Evolutionary conservation across 2,113 vertebrate species (phyloP), one percentile per base, ranked within the genome.

Genomic region (Nycticebus coucang): DNA sequence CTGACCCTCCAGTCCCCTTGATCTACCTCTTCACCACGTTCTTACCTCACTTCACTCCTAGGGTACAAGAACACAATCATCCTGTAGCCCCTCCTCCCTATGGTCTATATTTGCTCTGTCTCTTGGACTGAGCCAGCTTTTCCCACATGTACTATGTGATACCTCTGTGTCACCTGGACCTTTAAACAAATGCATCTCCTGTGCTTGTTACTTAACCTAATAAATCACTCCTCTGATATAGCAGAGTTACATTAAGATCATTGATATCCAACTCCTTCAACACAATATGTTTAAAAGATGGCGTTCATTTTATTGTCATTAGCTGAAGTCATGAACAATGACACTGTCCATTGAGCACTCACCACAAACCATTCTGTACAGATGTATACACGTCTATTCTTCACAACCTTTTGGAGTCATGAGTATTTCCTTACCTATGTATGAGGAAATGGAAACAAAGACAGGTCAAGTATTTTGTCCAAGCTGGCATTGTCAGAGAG

Each of bases 321-420:
- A 28, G 26, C 26, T 26, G 33, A 37, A 7, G 18, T 45, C 12
- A 28, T 82, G 66, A 50, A 37, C 8, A 57, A 12, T 35, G 7
- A 30, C 30, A 41, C 82, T 78, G 2, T 18, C 50, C 88, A 53
- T 2, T 30, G 33, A 66, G 66, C 14, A 5, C 26, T 3, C 6
- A 5, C 53, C 21, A 0, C 2, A 50, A 0, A 26, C 30, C 0
- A 0, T 35, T 79, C 15, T 37, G 22, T 22, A 10, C 33, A 22
- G 18, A 78, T 19, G 30, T 78, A 33, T 28, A 26, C 3, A 2
- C 0, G 0, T 2, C 33, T 2, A 2, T 0, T 24, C 37, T n/a
- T 75, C n/a, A 7, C 37, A 55, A 4, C 72, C 41, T 80, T 57
- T 35, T 21, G 1, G 55, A 59, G 57, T 50, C 7, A 5, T 17